A percentile compares a stretch with the other conserved stretches of the same genome.
phyloP scores from a whole-genome alignment of 37 sponge, comb jelly and placozoan genomes.

The Sycon ciliatum region DNA sequence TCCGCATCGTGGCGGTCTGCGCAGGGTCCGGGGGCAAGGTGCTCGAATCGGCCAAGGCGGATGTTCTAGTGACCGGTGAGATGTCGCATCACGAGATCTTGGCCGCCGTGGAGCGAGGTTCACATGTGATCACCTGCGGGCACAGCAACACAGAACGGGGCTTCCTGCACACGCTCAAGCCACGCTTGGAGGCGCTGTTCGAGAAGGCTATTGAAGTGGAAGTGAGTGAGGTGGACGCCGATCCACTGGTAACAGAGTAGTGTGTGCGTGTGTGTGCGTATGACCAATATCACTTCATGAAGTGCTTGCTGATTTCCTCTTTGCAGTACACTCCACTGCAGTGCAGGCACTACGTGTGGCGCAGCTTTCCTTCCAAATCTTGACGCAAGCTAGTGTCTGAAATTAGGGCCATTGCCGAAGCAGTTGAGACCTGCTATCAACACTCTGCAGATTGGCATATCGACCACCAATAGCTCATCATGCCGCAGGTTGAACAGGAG shows the following conservation, averaged over 20 bases:
- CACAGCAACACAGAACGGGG: constrained; percentile 95
- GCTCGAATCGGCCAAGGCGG: constrained; percentile 51
- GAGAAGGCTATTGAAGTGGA: constrained; percentile 12
- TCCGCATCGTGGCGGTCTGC: constrained; percentile 5
- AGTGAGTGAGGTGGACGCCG: constrained; percentile 54
- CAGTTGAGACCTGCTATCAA: too few species aligned
- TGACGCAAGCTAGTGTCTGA: too few species aligned
- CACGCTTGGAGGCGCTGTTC: constrained; percentile 31
- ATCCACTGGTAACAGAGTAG: constrained; percentile 57
- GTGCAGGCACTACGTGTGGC: too few species aligned
- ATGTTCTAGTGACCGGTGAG: constrained; percentile 73
- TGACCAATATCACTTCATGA: too few species aligned
- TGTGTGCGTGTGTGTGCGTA: too few species aligned
- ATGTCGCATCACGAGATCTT: constrained; percentile 91
- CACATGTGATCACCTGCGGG: constrained; percentile 70
- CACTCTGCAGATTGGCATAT: too few species aligned
- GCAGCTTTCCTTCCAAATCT: too few species aligned
- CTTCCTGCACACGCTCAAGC: constrained; percentile 29
- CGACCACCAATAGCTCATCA: too few species aligned
- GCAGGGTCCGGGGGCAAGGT: constrained; percentile 48
- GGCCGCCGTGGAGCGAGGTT: constrained; percentile 65
- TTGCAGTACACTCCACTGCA: too few species aligned
- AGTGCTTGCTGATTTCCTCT: too few species aligned
- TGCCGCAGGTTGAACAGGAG: too few species aligned
- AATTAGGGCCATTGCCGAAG: too few species aligned